Base-by-base conservation (phyloP, 1,140 invertebrate species). In the Leptinotarsa defecta region DNA sequence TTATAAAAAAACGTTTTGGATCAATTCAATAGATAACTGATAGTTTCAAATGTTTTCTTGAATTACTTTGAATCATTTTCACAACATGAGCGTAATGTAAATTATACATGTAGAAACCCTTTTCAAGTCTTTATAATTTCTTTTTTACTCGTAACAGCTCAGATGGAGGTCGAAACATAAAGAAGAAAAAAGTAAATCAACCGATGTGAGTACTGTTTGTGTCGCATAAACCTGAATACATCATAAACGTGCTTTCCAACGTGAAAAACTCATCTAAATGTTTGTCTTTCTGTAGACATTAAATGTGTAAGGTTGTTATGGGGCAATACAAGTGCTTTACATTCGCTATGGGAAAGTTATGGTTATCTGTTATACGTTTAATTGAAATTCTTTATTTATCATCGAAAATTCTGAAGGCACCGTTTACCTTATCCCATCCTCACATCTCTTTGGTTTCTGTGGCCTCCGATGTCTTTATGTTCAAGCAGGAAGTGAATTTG, bases 131-230 rank as follows among this genome's bases (percentile, higher is more conserved):
- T 57, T 57, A 57, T 57, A 17, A 57, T 19, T 19, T 57, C 52
- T 57, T 57, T 57, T 57, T 57, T 57, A 57, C 52, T 57, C 34
- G n/a, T 57, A 19, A 57, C 15, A 57, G n/a, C 52, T 57, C 15
- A 4, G n/a, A 57, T 57, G n/a, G 52, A 19, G 52, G 52, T 19
- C 15, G 52, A 57, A 57, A 57, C n/a, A 15, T 57, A 57, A 57
- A 57, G n/a, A 57, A 17, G 15, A 15, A 19, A 57, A 57, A 57
- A 57, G n/a, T 57, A 17, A 57, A 57, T 17, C 52, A 57, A 57
- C 52, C 52, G 52, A 43, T 11, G 34, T 57, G 52, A 57, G 52
- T 57, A 57, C 52, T 57, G 52, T 57, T 57, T 57, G 52, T 57
- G 15, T 57, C 52, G 52, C 52, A 57, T 57, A 57, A 57, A 57